Conservation (phyloP, 2,888 invertebrate genomes). For the Trissoscelio sp. region DNA sequence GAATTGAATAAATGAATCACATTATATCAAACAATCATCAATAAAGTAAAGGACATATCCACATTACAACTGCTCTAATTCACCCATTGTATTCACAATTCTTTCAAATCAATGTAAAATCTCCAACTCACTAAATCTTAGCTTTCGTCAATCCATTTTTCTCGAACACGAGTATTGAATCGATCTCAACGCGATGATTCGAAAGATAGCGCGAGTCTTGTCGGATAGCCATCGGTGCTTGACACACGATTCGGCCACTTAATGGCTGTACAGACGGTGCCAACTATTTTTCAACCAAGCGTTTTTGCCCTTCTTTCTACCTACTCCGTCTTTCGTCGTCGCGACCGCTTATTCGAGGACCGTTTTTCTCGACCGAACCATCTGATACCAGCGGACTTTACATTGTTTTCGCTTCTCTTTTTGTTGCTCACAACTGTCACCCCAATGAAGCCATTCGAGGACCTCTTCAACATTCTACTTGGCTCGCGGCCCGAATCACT, state of each 20-base stretch:
- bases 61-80: too few species aligned
- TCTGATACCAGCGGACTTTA: slow-evolving; percentile 58
- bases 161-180: slow-evolving; percentile 12
- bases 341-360: slow-evolving; percentile 23
- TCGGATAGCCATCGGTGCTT: slow-evolving; percentile 62
- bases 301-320: slow-evolving; percentile 26
- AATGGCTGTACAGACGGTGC: slow-evolving; percentile 74
- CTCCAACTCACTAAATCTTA: slow-evolving; percentile 7
- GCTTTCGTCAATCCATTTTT: slow-evolving; percentile 35
- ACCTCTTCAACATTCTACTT: slow-evolving; percentile 49
- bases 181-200: slow-evolving; percentile 40
- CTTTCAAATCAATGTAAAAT: too few species aligned
- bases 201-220: slow-evolving; percentile 31
- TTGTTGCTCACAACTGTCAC: slow-evolving; percentile 54
- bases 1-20: too few species aligned
- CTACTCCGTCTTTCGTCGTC: neutral
- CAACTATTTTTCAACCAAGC: slow-evolving; percentile 73
- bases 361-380: slow-evolving; percentile 49
- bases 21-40: too few species aligned
- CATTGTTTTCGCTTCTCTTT: slow-evolving; percentile 57
- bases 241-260: slow-evolving; percentile 72
- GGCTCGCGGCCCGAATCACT: slow-evolving; percentile 42
- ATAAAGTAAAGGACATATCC: too few species aligned
- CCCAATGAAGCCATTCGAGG: slow-evolving; percentile 54
- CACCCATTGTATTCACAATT: too few species aligned